A percentile compares a stretch with the other conserved stretches of the same genome.
phyloP scores from a whole-genome alignment of 2,797 vertebrate genomes.

The Microctenopoma lineatum region DNA sequence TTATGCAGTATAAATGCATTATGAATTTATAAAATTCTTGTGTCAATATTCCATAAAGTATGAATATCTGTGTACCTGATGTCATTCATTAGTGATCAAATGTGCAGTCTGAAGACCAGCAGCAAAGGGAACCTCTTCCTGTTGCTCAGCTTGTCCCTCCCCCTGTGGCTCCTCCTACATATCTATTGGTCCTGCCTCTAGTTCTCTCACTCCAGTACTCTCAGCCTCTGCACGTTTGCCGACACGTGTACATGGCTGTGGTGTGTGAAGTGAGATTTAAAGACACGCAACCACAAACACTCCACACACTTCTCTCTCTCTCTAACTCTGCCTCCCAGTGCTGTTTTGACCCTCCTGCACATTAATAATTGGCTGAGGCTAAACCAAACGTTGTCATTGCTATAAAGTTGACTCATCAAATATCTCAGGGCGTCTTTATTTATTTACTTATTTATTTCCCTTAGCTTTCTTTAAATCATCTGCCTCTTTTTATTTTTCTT shows the following conservation, averaged over 20 bases:
- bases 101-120: constrained; percentile 65
- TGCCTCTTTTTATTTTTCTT: constrained; percentile 14
- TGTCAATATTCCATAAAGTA: neutral
- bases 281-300: constrained; percentile 83
- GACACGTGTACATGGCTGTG: constrained; percentile 84
- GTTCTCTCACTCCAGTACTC: constrained; percentile 79
- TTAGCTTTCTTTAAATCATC: constrained; percentile 12
- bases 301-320: constrained; percentile 56
- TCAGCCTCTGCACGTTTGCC: constrained; percentile 82
- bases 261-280: constrained; percentile 86
- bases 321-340: constrained; percentile 43
- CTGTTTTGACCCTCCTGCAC: constrained; percentile 70
- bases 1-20: constrained; percentile 7
- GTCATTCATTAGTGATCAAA: constrained; percentile 46
- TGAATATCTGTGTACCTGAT: constrained; percentile 1
- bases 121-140: constrained; percentile 73
- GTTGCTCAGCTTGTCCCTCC: constrained; percentile 44
- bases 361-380: constrained; percentile 65
- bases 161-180: constrained; percentile 59
- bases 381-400: constrained; percentile 51
- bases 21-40: neutral
- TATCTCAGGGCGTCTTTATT: constrained; percentile 26
- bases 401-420: constrained; percentile 63
- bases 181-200: constrained; percentile 72
- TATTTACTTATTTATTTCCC: neutral